Base-by-base conservation (phyloP, 2,113 vertebrate genomes). In the Tetrao urogallus region DNA sequence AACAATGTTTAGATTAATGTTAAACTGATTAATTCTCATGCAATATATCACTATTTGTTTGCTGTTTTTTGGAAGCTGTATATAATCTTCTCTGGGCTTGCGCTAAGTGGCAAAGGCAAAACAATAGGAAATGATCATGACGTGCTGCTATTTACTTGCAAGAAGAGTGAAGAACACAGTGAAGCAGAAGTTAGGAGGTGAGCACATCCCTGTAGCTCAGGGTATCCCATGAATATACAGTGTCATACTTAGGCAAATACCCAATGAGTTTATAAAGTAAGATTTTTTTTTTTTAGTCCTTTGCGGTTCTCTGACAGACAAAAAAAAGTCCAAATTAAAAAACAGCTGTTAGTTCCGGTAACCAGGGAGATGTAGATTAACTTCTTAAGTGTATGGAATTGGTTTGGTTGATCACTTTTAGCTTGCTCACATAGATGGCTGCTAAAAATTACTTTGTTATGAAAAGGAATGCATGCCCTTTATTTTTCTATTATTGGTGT, bases 401-500 rank as follows among this genome's bases (percentile, higher is more conserved):
- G 52, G 42, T 78, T 85, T 89, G 54, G 34, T 11, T 88, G 60
- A 67, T 54, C 56, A 25, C 22, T 86, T 85, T 69, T 75, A 78
- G 34, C 72, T 92, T 92, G 76, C 82, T 66, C 8, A 52, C 73
- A 56, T 36, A 22, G 20, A 36, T 9, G 18, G 24, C 36, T 89
- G 69, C 79, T 85, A 83, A 70, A 87, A 91, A 82, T 40, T 65
- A 72, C 85, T 43, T 89, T 67, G 61, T 66, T 91, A 15, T 61
- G 43, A 93, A 27, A 91, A 69, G 13, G 66, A 52, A 84, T 34
- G 82, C 43, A 56, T 7, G 28, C 12, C 75, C 16, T 87, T 92
- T 92, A 83, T 91, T 96, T 96, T 95, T 93, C 87, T 77, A 40
- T 52, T 80, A 22, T 20, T 75, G 57, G 12, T 54, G 32, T 94